Percentiles rank a stretch among this genome's conserved stretches.
These are phyloP conservation scores for Thamnaconus septentrionalis DNA, from an alignment of 2,113 vertebrate genomes.

Conservation along the genomic window DNA sequence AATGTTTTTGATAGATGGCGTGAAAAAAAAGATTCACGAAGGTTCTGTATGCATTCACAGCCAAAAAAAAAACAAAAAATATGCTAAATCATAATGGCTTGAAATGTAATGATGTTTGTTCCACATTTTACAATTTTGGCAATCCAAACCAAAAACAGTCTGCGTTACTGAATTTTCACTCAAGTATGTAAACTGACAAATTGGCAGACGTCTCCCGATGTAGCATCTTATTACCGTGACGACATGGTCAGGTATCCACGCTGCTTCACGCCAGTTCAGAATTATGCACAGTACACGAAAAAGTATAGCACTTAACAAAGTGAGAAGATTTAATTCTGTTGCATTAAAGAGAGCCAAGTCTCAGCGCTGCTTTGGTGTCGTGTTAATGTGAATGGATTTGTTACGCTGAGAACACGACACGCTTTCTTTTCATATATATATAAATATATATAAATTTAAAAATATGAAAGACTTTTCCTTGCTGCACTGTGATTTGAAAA, in stretches of 20 bases:
- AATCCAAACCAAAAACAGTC: constrained; percentile 13
- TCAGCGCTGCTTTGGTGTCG: constrained; percentile 40
- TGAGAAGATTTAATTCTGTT: constrained; percentile 42
- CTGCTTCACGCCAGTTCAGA: constrained; percentile 42
- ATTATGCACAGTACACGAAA: constrained; percentile 34
- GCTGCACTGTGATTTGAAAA: constrained; percentile 63
- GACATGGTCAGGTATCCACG: constrained; percentile 39
- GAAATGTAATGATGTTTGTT: constrained; percentile 7
- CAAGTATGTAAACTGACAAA: constrained; percentile 27
- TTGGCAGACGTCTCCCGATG: constrained; percentile 32
- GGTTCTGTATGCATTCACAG: constrained; percentile 16
- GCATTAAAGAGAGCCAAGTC: constrained; percentile 25
- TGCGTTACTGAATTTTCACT: constrained; percentile 5
- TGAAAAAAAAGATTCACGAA: constrained; percentile 18
- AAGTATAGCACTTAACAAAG: constrained; percentile 40
- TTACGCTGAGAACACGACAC: constrained; percentile 43
- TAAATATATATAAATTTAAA: too few relatives aligned
- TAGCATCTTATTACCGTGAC: constrained; percentile 51
- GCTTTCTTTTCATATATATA: background rate
- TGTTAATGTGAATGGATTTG: constrained; percentile 51
- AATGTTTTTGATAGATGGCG: constrained; percentile 63
- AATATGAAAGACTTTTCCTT: constrained; percentile 13
- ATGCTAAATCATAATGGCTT: background rate
- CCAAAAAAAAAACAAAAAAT: constrained; percentile 1
- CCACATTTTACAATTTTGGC: constrained; percentile 30